A percentile compares a stretch with the other conserved stretches of the same genome.
Conservation (phyloP, 2,113 vertebrate species). For the Xenopus laevis region DNA sequence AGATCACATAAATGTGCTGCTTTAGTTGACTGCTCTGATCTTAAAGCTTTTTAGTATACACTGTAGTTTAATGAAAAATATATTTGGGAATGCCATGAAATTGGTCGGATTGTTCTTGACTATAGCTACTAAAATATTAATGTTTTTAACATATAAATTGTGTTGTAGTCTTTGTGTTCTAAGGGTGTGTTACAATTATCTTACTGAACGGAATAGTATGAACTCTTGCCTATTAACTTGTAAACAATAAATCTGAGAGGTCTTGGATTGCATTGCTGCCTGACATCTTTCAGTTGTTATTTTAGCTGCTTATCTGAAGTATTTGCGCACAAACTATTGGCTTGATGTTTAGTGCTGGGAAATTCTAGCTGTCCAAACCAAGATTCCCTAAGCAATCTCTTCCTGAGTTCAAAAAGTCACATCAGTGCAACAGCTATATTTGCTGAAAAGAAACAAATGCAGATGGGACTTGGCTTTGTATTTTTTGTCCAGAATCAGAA, state of each 20-base stretch:
- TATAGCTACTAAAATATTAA: too few relatives aligned
- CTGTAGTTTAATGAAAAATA: too few relatives aligned
- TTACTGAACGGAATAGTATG: background rate
- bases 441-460: constrained; percentile 16
- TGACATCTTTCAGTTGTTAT: constrained; percentile 3
- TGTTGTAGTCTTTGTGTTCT: background rate
- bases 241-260: constrained; percentile 9
- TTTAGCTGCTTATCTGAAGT: constrained; percentile 32
- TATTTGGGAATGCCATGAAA: too few relatives aligned
- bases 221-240: constrained; percentile 24
- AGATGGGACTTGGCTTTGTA: constrained; percentile 14
- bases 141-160: background rate
- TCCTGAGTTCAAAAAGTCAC: constrained; percentile 38
- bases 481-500: constrained; percentile 18
- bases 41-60: too few relatives aligned
- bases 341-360: constrained; percentile 7
- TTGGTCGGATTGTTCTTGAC: too few relatives aligned
- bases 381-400: constrained; percentile 29
- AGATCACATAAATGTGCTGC: too few relatives aligned
- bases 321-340: constrained; percentile 33
- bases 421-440: constrained; percentile 46
- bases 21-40: too few relatives aligned
- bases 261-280: constrained; percentile 13
- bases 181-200: background rate
- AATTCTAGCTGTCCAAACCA: constrained; percentile 13